Base-by-base conservation (phyloP, 2,797 vertebrate genomes). In the Phyllotis vaccarum region DNA sequence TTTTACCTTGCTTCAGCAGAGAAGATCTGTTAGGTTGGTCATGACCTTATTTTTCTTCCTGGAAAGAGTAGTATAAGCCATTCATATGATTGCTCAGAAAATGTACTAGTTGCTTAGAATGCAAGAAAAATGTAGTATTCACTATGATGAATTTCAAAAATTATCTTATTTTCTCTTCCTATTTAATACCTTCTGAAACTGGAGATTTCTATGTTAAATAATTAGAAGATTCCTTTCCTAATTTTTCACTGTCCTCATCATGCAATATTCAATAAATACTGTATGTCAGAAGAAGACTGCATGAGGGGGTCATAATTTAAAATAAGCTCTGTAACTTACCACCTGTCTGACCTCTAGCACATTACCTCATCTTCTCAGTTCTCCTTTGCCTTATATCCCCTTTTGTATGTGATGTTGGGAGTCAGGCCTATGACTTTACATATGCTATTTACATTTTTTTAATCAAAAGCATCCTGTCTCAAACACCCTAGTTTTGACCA, bases 1-100 rank as follows among this genome's bases (percentile, higher is more conserved):
- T 95, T 97, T 97, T 97, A 68, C 70, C 75, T 93, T 96, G 90
- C 80, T 95, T 95, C 93, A 97, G 94, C 93, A 95, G 78, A 64
- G 80, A 83, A 90, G 80, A 88, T 76, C 5, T 72, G 88, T 40
- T 43, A 66, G 66, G 37, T 49, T 88, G 86, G 66, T 81, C 12
- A 52, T 72, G 76, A 86, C 62, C 93, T 86, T 89, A 66, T 91
- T 91, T 96, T 96, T 92, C 81, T 96, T 82, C 60, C 90, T 96
- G 37, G 79, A 87, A 95, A 68, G 21, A 29, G 52, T 24, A 29
- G 12, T n/a, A 49, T 66, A 43, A 83, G 43, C 75, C 78, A 70
- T 92, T 90, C 82, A 31, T 58, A 46, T 81, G 24, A 80, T 29
- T 64, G 79, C 52, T 87, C 37, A 22, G 82, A 89, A 96, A 96